A percentile compares a stretch with the other conserved stretches of the same genome.
Conservation (phyloP, 92 coral and sea anemone species). For the Heteractis magnifica region DNA sequence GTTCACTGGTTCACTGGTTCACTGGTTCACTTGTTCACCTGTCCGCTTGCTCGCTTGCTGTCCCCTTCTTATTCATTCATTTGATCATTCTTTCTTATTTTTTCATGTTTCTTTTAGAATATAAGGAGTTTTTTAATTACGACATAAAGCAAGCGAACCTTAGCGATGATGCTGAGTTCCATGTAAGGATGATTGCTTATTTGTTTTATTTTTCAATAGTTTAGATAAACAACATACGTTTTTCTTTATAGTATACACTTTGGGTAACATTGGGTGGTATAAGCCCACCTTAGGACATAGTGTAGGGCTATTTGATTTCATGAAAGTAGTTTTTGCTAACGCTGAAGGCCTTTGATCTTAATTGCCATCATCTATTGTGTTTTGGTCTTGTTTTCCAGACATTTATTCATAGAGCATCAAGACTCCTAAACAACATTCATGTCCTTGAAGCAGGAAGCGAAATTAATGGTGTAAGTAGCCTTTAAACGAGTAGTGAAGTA, state of each 20-base stretch:
- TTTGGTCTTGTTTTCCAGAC: not conserved
- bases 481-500: not conserved
- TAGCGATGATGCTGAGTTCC: not conserved
- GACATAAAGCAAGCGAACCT: slow-evolving; percentile 1
- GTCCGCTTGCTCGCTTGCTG: too few species aligned
- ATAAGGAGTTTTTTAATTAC: slow-evolving; percentile 6
- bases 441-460: not conserved
- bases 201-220: not conserved
- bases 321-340: not conserved
- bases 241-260: not conserved
- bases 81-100: not conserved
- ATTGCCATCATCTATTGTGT: not conserved
- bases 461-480: not conserved
- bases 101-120: not conserved
- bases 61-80: too few species aligned
- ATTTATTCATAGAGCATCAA: not conserved
- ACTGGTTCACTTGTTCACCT: too few species aligned
- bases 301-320: too few species aligned
- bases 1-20: too few species aligned
- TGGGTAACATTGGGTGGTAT: too few species aligned
- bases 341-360: too few species aligned
- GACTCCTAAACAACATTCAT: not conserved
- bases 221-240: not conserved
- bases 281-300: too few species aligned
- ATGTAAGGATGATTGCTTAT: not conserved